These are phyloP conservation scores for Cosmia pyralina DNA, from an alignment of 2,888 invertebrate species.

Conservation along the genomic window DNA sequence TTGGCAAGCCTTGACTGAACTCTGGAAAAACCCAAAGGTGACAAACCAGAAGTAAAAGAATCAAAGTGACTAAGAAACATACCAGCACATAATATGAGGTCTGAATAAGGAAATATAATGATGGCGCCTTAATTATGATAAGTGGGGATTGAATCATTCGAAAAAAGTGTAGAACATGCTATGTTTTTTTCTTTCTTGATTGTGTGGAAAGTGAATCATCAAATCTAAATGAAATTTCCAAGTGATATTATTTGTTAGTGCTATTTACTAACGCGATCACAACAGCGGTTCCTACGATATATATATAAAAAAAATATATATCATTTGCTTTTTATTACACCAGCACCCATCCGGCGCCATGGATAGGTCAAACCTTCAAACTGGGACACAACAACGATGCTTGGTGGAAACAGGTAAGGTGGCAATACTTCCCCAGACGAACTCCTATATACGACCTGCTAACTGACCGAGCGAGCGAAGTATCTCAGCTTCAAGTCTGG, in stretches of 20 bases:
- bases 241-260: too few relatives aligned
- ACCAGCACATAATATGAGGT: slow-evolving; percentile 1
- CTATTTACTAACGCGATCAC: too few relatives aligned
- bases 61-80: slow-evolving; percentile 37
- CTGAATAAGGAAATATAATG: slow-evolving; percentile 36
- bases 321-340: neutral
- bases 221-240: neutral
- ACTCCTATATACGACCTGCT: neutral
- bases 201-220: slow-evolving; percentile 3
- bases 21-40: slow-evolving; percentile 20
- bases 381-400: neutral
- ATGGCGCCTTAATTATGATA: slow-evolving; percentile 27
- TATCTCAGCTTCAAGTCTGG: too few relatives aligned
- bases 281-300: too few relatives aligned
- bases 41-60: slow-evolving; percentile 29
- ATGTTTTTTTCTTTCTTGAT: neutral
- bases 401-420: neutral
- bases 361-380: neutral
- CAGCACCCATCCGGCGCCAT: too few relatives aligned
- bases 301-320: too few relatives aligned
- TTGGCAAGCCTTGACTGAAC: neutral
- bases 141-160: slow-evolving; percentile 15
- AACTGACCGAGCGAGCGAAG: too few relatives aligned
- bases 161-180: neutral
- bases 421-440: neutral